Base-by-base conservation (phyloP, 2,113 vertebrate genomes). In the Aldabrachelys gigantea region DNA sequence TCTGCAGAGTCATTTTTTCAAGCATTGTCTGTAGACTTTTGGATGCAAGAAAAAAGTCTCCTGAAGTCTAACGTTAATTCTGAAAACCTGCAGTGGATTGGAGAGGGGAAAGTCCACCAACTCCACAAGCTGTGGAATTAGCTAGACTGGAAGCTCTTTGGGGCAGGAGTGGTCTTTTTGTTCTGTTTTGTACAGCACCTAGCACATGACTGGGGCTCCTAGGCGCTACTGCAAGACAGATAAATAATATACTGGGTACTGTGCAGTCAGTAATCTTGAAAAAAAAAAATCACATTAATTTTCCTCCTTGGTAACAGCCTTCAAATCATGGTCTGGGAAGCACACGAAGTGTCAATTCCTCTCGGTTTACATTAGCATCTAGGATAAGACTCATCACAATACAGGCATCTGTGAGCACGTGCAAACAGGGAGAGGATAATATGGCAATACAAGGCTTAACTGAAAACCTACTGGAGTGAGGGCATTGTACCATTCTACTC, bases 201-300 rank as follows among this genome's bases (percentile, higher is more conserved):
- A 12, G 84, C 59, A 17, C 47, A 1, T 27, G 38, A 31, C 21
- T 41, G 81, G 56, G 82, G 88, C 53, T 22, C 11, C 38, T 1
- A 0, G 21, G 54, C 1, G 25, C 8, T 0, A 17, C 6, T 24
- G 35, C 50, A 27, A 17, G 9, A 25, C 57, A 31, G 25, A 76
- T 76, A 41, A n/a, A 59, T 72, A 69, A 62, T 41, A 17, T 76
- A 41, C 38, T 6, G 38, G 10, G 10, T 22, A 44, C 22, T 47
- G 24, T 47, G 24, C 11, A 27, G 6, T 47, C 24, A 7, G 5
- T 25, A 27, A n/a, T 27, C 76, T 78, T 3, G 8, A 4, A 21
- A 41, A 50, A 49, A 53, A 53, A 56, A 56, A 1, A 0, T 19
- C 44, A n/a, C 56, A 21, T 11, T 1, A 0, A 4, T 27, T 75